Conservation (phyloP, 2,113 vertebrate genomes). For the Lagopus muta region DNA sequence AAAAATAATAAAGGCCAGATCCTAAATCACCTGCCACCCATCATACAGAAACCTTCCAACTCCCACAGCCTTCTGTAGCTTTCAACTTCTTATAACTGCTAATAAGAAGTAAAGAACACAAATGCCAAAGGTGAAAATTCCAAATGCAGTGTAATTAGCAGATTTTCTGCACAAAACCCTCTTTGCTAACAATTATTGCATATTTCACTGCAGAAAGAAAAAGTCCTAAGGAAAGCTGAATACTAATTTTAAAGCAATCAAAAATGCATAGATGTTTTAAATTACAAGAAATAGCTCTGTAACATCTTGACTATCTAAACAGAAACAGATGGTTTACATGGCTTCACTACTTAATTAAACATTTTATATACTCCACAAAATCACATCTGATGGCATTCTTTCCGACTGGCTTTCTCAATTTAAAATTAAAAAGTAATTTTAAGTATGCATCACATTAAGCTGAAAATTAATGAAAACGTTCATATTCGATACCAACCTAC, state of each 20-base stretch:
- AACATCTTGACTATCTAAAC: conserved; percentile 52
- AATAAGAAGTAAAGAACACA: neutral
- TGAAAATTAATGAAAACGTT: neutral
- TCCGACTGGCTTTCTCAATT: neutral
- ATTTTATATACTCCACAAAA: conserved; percentile 29
- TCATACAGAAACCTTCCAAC: neutral
- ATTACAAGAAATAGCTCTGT: conserved; percentile 16
- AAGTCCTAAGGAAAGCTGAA: neutral
- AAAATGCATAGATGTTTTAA: conserved; percentile 39
- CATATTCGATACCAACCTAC: neutral
- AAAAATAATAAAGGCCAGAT: neutral
- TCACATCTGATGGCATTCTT: neutral
- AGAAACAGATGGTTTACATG: conserved; percentile 55
- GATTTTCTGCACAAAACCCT: neutral
- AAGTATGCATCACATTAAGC: neutral
- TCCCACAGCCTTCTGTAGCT: neutral
- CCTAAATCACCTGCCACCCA: neutral
- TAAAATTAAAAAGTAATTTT: conserved; percentile 9
- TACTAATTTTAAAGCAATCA: conserved; percentile 48
- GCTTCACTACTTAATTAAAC: conserved; percentile 57
- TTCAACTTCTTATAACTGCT: neutral
- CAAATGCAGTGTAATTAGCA: neutral
- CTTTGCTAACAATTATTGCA: conserved; percentile 9
- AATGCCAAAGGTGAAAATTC: neutral
- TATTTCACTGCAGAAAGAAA: conserved; percentile 3